A percentile compares a stretch with the other conserved stretches of the same genome.
Conservation (phyloP, 2,797 vertebrate genomes). For the Acanthiza pusilla region DNA sequence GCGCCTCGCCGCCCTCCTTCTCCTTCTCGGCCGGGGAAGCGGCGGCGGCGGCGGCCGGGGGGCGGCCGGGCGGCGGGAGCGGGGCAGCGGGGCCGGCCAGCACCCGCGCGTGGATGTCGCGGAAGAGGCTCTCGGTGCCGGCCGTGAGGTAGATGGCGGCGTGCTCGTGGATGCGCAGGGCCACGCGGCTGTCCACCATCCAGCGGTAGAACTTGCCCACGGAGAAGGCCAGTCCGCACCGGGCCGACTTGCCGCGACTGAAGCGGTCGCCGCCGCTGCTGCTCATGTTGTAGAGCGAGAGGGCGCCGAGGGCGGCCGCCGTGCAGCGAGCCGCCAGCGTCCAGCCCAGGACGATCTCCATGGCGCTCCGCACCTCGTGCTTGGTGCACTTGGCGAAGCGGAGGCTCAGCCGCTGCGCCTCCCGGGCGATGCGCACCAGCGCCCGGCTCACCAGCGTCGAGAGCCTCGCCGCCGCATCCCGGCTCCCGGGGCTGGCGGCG, state of each 20-base stretch:
- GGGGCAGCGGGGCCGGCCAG: conserved; percentile 31
- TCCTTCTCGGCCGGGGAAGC: conserved; percentile 58
- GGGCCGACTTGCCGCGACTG: conserved; percentile 88
- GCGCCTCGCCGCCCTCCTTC: conserved; percentile 59
- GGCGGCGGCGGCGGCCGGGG: neutral
- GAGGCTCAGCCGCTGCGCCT: conserved; percentile 92
- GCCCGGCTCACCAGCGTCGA: conserved; percentile 88
- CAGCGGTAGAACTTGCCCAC: conserved; percentile 96
- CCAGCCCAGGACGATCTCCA: conserved; percentile 90
- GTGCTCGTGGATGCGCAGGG: conserved; percentile 92
- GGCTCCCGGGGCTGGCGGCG: neutral
- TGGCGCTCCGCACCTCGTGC: conserved; percentile 93
- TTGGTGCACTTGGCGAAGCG: conserved; percentile 95
- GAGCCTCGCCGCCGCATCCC: conserved; percentile 82
- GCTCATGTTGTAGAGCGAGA: conserved; percentile 95
- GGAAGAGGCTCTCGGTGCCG: conserved; percentile 91
- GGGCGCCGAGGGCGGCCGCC: conserved; percentile 84
- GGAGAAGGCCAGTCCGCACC: conserved; percentile 90
- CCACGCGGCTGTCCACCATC: conserved; percentile 94
- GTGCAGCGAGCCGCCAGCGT: conserved; percentile 85
- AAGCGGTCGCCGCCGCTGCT: conserved; percentile 90
- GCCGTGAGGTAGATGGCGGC: conserved; percentile 95
- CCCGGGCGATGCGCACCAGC: conserved; percentile 88
- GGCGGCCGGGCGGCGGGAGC: conserved; percentile 57
- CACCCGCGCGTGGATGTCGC: conserved; percentile 82